Evolutionary conservation across 2,797 vertebrate genomes (phyloP).

Genomic region (Anniella stebbinsi): DNA sequence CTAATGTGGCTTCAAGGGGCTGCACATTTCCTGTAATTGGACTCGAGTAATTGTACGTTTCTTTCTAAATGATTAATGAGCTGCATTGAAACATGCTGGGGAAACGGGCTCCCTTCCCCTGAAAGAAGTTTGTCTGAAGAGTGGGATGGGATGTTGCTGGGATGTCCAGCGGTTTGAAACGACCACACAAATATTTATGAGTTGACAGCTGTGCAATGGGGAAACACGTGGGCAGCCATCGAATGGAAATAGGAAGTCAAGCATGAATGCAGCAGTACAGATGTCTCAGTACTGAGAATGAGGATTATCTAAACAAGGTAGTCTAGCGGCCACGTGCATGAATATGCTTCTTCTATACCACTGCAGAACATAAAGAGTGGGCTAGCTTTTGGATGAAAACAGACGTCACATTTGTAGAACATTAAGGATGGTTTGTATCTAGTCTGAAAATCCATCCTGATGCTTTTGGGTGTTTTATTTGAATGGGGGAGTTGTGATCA

Average conservation of each 20-base stretch:
- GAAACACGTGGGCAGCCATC: accelerated
- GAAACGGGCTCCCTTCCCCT: slow-evolving; percentile 53
- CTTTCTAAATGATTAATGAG: slow-evolving; percentile 72
- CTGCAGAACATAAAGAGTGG: too few species aligned
- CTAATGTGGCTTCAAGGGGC: slow-evolving; percentile 70
- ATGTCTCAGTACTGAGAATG: neutral
- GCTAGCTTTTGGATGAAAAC: slow-evolving; percentile 6
- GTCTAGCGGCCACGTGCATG: neutral
- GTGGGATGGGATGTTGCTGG: neutral
- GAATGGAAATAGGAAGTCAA: accelerated
- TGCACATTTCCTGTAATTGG: slow-evolving; percentile 72
- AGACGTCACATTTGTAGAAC: neutral
- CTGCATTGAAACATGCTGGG: slow-evolving; percentile 28
- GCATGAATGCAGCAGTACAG: accelerated
- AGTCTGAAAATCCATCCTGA: too few species aligned
- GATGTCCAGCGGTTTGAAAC: neutral
- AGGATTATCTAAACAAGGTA: neutral
- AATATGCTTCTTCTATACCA: too few species aligned
- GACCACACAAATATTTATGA: neutral
- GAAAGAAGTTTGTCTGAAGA: slow-evolving; percentile 34
- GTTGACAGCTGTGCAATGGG: accelerated
- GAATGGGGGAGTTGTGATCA: neutral
- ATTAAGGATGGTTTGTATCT: neutral
- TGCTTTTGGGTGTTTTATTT: too few species aligned
- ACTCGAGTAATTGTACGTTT: slow-evolving; percentile 71